These are phyloP conservation scores for Vanessa tameamea DNA, from an alignment of 1,140 invertebrate genomes.

Conservation along the genomic window DNA sequence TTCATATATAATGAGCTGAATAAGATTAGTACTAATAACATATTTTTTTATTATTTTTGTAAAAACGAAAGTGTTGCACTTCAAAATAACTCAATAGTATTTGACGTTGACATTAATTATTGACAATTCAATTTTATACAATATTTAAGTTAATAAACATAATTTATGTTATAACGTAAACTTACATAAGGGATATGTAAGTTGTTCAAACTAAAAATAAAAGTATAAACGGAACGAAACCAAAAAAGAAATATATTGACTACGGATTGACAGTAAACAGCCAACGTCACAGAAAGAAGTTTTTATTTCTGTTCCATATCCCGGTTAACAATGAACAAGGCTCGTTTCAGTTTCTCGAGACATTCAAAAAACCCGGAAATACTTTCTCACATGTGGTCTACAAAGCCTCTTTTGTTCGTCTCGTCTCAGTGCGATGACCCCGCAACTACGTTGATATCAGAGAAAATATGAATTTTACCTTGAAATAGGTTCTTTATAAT, in stretches of 20 bases:
- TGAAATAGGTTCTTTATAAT: not conserved
- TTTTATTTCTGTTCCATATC: conserved; percentile 10
- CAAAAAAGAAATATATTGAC: conserved; percentile 1
- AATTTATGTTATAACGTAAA: no score
- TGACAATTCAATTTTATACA: no score
- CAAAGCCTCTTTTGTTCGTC: conserved; percentile 44
- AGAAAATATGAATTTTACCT: conserved; percentile 19
- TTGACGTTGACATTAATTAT: no score
- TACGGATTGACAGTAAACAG: conserved; percentile 5
- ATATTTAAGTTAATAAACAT: no score
- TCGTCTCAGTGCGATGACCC: conserved; percentile 39
- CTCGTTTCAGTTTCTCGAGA: conserved; percentile 24
- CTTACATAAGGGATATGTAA: no score
- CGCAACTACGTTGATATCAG: conserved; percentile 3
- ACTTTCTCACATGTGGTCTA: conserved; percentile 42
- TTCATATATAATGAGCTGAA: no score
- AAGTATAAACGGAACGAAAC: not conserved
- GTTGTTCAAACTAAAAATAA: not conserved
- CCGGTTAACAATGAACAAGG: conserved; percentile 11
- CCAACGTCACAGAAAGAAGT: conserved; percentile 6
- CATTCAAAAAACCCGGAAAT: conserved; percentile 43
- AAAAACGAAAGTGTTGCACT: no score
- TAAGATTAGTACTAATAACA: no score
- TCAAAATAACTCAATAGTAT: no score
- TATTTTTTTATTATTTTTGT: no score